Evolutionary conservation across 37 sponge, comb jelly and placozoan genomes (phyloP).

Genomic region (Mnemiopsis leidyi): DNA sequence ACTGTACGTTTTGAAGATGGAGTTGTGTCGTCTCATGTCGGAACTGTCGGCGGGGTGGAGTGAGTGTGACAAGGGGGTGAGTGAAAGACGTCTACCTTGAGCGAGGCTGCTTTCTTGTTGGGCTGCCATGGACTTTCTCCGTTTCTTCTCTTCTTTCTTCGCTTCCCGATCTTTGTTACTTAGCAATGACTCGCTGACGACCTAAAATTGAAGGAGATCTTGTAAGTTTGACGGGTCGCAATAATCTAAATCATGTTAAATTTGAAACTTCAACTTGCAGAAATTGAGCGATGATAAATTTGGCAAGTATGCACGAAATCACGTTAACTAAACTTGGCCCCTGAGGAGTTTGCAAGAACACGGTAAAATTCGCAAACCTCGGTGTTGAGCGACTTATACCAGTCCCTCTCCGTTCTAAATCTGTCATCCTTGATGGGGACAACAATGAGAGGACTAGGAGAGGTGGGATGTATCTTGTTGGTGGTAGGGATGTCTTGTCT

Average conservation of each 20-base stretch:
- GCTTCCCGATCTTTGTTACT: background rate
- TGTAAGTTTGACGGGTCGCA: too few species aligned
- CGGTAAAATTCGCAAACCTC: background rate
- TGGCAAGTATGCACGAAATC: too few species aligned
- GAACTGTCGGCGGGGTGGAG: background rate
- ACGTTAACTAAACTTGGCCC: too few species aligned
- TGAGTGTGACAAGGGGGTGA: background rate
- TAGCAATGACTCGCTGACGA: conserved; percentile 8
- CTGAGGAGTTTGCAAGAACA: too few species aligned
- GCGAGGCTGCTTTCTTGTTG: background rate
- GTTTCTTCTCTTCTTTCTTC: conserved; percentile 29
- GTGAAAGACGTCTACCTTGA: background rate
- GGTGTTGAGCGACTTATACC: conserved; percentile 47
- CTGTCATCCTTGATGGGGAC: conserved; percentile 53
- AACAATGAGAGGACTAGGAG: background rate
- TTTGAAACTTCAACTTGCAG: too few species aligned
- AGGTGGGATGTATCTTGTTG: background rate
- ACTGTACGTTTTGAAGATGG: background rate
- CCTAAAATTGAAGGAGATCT: conserved; percentile 18
- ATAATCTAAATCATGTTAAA: too few species aligned
- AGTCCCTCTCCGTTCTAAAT: conserved; percentile 26
- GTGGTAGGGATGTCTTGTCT: background rate
- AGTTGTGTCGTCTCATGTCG: background rate
- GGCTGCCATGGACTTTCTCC: background rate
- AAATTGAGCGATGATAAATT: too few species aligned